Conservation (phyloP, 1,140 invertebrate species). For the Holotrichia oblita region DNA sequence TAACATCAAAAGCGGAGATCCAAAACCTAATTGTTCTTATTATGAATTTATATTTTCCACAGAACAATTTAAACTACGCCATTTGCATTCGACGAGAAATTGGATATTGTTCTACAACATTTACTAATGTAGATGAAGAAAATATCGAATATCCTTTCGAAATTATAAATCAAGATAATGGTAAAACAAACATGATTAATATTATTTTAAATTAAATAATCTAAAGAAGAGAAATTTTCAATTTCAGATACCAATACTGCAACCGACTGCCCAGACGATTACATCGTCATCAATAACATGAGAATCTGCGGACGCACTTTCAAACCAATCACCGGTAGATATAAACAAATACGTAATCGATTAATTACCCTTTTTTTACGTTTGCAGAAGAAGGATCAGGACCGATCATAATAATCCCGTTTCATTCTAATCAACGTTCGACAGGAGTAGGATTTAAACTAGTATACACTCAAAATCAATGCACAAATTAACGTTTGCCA, state of each 20-base stretch:
- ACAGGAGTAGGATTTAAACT: conserved; percentile 67
- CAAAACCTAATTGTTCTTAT: no score
- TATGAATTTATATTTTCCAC: conserved; percentile 59
- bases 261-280: conserved; percentile 72
- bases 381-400: conserved; percentile 64
- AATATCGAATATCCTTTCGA: conserved; percentile 66
- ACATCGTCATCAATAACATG: conserved; percentile 72
- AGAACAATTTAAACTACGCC: conserved; percentile 84
- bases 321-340: conserved; percentile 71
- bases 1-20: no score
- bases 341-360: background rate
- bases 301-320: conserved; percentile 77
- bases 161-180: conserved; percentile 72
- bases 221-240: background rate
- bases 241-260: background rate
- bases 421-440: conserved; percentile 63
- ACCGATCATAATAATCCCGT: conserved; percentile 64
- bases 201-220: background rate
- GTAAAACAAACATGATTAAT: conserved; percentile 53
- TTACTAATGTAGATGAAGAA: conserved; percentile 54
- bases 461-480: conserved; percentile 64
- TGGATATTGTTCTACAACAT: conserved; percentile 69
- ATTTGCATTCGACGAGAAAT: conserved; percentile 74
- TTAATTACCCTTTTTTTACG: conserved; percentile 39
- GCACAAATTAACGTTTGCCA: no score